Evolutionary conservation across 2,113 vertebrate species (phyloP).

Genomic region (Oreochromis spilurus): DNA sequence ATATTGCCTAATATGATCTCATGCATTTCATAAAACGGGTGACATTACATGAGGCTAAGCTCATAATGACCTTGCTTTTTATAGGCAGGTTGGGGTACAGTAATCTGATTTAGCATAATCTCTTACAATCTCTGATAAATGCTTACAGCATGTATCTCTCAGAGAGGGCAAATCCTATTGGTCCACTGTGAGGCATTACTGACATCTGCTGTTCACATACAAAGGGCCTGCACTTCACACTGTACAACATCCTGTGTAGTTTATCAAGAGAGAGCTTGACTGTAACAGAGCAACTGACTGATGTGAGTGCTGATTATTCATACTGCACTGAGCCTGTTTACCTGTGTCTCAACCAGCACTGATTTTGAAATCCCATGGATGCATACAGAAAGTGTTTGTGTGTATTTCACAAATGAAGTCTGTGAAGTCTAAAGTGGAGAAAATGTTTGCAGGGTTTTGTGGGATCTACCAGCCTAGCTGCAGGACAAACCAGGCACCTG

Average conservation of each 20-base stretch:
- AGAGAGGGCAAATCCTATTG: slow-evolving; percentile 49
- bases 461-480: neutral
- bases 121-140: slow-evolving; percentile 76
- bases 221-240: neutral
- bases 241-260: neutral
- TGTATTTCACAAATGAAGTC: neutral
- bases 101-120: slow-evolving; percentile 80
- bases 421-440: neutral
- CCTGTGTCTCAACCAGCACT: neutral
- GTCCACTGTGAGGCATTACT: slow-evolving; percentile 52
- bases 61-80: slow-evolving; percentile 78
- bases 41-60: slow-evolving; percentile 72
- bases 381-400: neutral
- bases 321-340: neutral
- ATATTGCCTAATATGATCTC: slow-evolving; percentile 62
- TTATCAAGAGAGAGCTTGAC: neutral
- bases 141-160: slow-evolving; percentile 73
- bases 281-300: neutral
- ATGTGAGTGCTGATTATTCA: neutral
- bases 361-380: neutral
- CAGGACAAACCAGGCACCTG: neutral
- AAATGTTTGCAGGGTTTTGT: neutral
- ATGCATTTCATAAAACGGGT: slow-evolving; percentile 61
- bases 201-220: slow-evolving; percentile 62
- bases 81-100: slow-evolving; percentile 67